Base-by-base conservation (phyloP, 2,113 vertebrate genomes). In the Cyprinodon variegatus region DNA sequence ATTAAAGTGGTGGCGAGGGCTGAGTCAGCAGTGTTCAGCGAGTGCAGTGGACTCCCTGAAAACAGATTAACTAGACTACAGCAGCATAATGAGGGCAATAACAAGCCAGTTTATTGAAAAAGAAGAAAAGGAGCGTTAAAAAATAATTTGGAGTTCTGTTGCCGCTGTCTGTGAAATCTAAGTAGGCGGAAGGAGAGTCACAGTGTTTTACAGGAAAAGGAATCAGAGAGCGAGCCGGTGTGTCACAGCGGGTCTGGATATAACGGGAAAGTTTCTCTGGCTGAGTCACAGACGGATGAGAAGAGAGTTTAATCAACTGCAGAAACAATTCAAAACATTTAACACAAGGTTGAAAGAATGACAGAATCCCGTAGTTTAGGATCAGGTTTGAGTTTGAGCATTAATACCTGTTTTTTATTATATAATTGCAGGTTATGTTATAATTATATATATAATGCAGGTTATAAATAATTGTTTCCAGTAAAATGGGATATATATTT, bases 61-160 rank as follows among this genome's bases (percentile, higher is more conserved):
- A 84, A 84, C 83, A 83, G 81, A 85, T 85, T 83, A 85, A 87
- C 81, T 63, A 50, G 72, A 72, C 80, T 53, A 70, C 65, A 53
- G 20, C 77, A 50, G 60, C 70, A 59, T 85, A 86, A 86, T 72
- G 80, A 81, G 74, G 73, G 41, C 84, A 81, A 85, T 81, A 87
- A 88, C 79, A 71, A 41, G 66, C n/a, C 57, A 36, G 29, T 87
- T 88, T 81, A 83, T 84, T 78, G 45, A 62, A 74, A 61, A 78
- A 71, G 63, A 69, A 78, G 50, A 59, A 53, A 57, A 29, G 29
- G 29, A 29, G 41, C 11, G 37, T 29, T 37, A 50, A 43, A 77
- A 39, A 63, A 59, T 78, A 80, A 61, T 57, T 84, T 76, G 46
- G 72, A 71, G 64, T 74, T 75, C 77, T 78, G 80, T 39, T 60